Evolutionary conservation across 2,888 invertebrate genomes (phyloP), one percentile per base, ranked within the genome.

Genomic region (Drosophila mercatorum): DNA sequence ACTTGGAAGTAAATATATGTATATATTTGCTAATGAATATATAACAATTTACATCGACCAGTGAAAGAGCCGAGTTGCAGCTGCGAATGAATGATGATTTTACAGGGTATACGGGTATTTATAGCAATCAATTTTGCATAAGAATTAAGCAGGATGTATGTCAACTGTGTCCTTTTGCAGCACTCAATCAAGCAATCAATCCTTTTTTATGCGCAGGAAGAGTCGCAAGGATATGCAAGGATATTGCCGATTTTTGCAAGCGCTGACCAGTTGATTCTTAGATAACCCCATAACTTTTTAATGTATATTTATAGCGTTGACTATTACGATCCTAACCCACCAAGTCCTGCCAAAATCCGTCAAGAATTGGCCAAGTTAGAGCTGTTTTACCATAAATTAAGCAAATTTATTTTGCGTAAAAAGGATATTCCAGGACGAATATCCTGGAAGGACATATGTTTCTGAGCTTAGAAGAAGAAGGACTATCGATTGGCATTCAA

Each of bases 401-500:
- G 3, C 3, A 0, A 6, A 3, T 47, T n/a, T 47, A 8, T 47
- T 28, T 47, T 28, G 47, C 28, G n/a, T 28, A 47, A 47, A 47
- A 49, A 49, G 31, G 31, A 31, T 31, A 10, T 31, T 31, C 7
- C 26, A 47, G 28, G 8, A 47, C 4, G 14, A 3, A 10, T 28
- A 31, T 31, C 31, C 49, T 17, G 31, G n/a, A 49, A 17, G 10
- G 49, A 17, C n/a, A n/a, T n/a, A 5, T 5, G 2, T 49, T 49
- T 49, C n/a, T 31, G 0, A n/a, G 0, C n/a, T 49, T 4, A 5
- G 5, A 5, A 31, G 3, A 17, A 11, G 1, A 5, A 49, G n/a
- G 10, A 49, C 31, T 49, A 31, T 31, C n/a, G 49, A n/a, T 49
- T 31, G n/a, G 31, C 31, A 49, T 49, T 49, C 10, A 49, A n/a